Base-by-base conservation (phyloP, 2,888 invertebrate species). In the Metallyticus violacea region DNA sequence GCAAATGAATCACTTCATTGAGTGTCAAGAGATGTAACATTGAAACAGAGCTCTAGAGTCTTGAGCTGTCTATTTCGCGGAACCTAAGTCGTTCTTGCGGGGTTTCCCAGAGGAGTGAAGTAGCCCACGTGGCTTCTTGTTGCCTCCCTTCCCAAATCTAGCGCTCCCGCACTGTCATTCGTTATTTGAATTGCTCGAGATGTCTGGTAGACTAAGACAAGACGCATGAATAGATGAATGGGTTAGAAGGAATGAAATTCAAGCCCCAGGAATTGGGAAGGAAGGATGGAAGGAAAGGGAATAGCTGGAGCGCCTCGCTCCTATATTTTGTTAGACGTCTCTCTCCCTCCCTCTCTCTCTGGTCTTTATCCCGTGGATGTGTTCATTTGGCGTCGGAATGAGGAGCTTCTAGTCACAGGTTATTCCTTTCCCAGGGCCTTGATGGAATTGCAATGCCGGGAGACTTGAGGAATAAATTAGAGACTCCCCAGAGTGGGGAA, bases 391-490 rank as follows among this genome's bases (percentile, higher is more conserved):
- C 40, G 77, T 77, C 62, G 81, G 85, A 85, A 85, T 85, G 80
- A 85, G 85, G 80, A 85, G 80, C 80, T 80, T 77, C 15, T 79
- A 79, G 79, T 79, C 79, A 79, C 81, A 81, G 81, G 81, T 81
- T 81, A 29, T 81, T 81, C 81, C 83, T 77, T 83, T 83, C 83
- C 77, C 77, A 83, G 29, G 27, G 83, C n/a, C 85, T 85, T 85
- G 85, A 85, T 85, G 85, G 85, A 85, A 80, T 85, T 85, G 80
- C 85, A 85, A 62, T 80, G 85, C 85, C 62, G 85, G 85, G 85
- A 62, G 40, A 85, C 85, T 85, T 85, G 85, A 85, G 85, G 85
- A 85, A 85, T 85, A 85, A 85, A 85, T 85, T 85, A 85, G 83
- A 83, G 83, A 83, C 77, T 77, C 83, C 83, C 9, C 7, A 7